These are phyloP conservation scores for Oophaga pumilio DNA, from an alignment of 2,113 vertebrate genomes.

Conservation along the genomic window DNA sequence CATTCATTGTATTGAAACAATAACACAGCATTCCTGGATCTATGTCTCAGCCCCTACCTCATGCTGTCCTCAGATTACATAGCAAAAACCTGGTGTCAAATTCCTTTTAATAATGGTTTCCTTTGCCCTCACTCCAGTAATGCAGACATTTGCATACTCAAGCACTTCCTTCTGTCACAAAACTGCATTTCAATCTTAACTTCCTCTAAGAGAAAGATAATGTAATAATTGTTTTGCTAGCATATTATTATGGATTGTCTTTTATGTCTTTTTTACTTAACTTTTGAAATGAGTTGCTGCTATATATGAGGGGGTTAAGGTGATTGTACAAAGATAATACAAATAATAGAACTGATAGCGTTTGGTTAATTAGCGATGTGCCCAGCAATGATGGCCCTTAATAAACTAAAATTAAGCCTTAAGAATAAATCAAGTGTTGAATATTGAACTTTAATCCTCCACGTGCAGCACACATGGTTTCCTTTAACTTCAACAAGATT, in stretches of 20 bases:
- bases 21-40: no score
- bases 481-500: slow-evolving; percentile 1
- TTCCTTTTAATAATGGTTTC: no score
- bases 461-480: not conserved
- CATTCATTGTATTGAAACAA: no score
- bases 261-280: not conserved
- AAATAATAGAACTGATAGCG: not conserved
- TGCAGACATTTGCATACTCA: no score
- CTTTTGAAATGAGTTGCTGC: not conserved
- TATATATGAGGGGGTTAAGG: not conserved
- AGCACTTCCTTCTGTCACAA: no score
- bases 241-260: not conserved
- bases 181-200: no score
- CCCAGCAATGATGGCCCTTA: not conserved
- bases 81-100: no score
- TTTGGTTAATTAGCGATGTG: not conserved
- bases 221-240: not conserved
- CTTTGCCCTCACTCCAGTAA: no score
- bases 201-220: no score
- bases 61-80: no score
- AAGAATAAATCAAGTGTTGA: slow-evolving; percentile 3
- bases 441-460: not conserved
- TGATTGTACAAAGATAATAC: not conserved
- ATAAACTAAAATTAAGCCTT: slow-evolving; percentile 14
- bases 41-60: no score